A percentile compares a stretch with the other conserved stretches of the same genome.
phyloP scores from a whole-genome alignment of 2,888 invertebrate genomes.

The Pachymerium ferrugineum region DNA sequence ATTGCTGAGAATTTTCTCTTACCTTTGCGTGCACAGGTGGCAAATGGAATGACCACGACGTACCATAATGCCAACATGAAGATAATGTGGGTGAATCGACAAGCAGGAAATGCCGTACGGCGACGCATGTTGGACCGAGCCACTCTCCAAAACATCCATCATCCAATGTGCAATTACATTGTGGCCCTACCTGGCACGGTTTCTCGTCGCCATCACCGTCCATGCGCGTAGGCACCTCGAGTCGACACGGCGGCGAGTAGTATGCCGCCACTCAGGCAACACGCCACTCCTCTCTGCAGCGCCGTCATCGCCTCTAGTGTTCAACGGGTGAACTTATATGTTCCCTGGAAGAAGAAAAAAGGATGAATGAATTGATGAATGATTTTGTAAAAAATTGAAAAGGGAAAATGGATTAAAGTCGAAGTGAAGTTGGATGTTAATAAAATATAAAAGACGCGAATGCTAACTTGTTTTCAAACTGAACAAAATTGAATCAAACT shows the following conservation, averaged over 20 bases:
- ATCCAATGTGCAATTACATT: neutral
- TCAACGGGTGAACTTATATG: no score
- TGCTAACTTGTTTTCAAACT: constrained; percentile 6
- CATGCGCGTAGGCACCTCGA: neutral
- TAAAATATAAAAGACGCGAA: neutral
- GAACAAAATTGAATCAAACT: neutral
- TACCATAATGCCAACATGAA: neutral
- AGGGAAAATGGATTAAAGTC: neutral
- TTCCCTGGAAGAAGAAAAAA: no score
- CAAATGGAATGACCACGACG: neutral
- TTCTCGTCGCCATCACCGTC: neutral
- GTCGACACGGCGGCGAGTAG: neutral
- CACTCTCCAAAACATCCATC: neutral
- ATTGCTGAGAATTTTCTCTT: neutral
- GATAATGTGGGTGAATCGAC: neutral
- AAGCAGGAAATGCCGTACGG: neutral
- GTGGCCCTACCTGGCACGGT: neutral
- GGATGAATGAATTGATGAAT: neutral
- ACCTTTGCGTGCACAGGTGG: constrained; percentile 16
- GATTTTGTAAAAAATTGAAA: neutral
- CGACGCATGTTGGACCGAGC: neutral
- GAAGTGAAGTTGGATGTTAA: neutral
- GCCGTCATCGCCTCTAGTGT: neutral
- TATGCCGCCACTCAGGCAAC: neutral
- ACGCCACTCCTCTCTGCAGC: neutral